Evolutionary conservation across 2,888 invertebrate species (phyloP).

Genomic region (Limenitis camilla): DNA sequence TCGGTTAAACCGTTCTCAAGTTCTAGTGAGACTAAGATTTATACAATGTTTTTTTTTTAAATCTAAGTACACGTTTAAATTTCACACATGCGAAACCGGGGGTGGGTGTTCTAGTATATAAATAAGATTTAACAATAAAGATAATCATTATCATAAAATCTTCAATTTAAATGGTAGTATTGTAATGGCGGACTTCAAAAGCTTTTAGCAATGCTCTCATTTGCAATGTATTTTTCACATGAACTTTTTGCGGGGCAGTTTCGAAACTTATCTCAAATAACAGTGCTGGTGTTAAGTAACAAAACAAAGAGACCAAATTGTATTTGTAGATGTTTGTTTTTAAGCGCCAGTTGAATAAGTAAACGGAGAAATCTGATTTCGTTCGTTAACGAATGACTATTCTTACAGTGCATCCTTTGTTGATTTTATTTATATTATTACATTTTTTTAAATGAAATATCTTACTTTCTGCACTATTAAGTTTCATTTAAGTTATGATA

Average conservation of each 20-base stretch:
- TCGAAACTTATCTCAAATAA: slow-evolving; percentile 11
- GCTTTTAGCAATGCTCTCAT: background rate
- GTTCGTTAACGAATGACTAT: slow-evolving; percentile 20
- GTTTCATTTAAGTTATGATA: too few species aligned
- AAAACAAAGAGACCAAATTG: slow-evolving; percentile 14
- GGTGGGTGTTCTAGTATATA: too few species aligned
- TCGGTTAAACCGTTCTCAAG: too few species aligned
- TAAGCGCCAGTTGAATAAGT: slow-evolving; percentile 19
- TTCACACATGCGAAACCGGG: too few species aligned
- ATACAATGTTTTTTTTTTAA: too few species aligned
- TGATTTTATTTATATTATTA: slow-evolving; percentile 7
- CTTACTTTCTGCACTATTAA: background rate
- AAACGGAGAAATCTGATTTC: slow-evolving; percentile 20
- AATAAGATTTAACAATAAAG: too few species aligned
- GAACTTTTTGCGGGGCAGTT: background rate
- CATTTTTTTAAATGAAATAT: background rate
- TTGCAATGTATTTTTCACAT: background rate
- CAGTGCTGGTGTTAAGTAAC: slow-evolving; percentile 12
- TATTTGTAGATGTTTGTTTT: slow-evolving; percentile 18
- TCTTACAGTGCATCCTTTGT: slow-evolving; percentile 13
- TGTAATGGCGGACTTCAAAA: background rate
- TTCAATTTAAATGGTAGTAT: too few species aligned
- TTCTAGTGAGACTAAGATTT: too few species aligned
- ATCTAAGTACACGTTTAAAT: too few species aligned
- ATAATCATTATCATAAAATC: too few species aligned